Evolutionary conservation across 2,797 vertebrate species (phyloP), one percentile per base, ranked within the genome.

Genomic region (Chloroceryle inda): DNA sequence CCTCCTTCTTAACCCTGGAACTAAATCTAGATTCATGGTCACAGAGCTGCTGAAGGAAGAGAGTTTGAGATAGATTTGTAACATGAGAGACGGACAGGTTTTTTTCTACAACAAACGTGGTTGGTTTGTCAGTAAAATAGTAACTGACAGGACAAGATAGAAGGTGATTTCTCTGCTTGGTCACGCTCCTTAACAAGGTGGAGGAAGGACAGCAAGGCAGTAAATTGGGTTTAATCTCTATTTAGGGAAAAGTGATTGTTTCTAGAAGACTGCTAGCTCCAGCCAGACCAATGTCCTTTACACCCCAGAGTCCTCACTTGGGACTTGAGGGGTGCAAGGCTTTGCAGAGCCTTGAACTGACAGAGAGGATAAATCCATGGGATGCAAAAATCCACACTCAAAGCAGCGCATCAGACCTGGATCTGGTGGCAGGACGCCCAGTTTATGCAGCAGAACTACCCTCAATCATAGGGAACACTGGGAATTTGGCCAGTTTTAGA

Each of bases 401-500:
- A 7, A 88, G 91, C 72, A 29, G 71, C 10, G 38, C 49, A 35
- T 58, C 27, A 53, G 85, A 88, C 82, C 87, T 78, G 63, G 81
- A 21, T 26, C 33, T 66, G 73, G 88, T 96, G 96, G 96, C 95
- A 96, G 81, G 64, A 40, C 3, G 93, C 94, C 96, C 79, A 33
- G 88, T 75, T 79, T 84, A 97, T 95, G 94, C 95, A 91, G 94
- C 94, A 92, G 68, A 95, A 45, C 82, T 89, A 77, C 45, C 61
- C 76, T 96, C 82, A 97, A 94, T 95, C 84, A 96, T 93, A 85
- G 40, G 80, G 83, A 96, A 80, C 61, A 22, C 88, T 68, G 81
- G 93, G 95, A 96, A 81, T 79, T 85, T 74, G 71, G 94, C 92
- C 93, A 95, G 0, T 85, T 96, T 94, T 95, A 74, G 87, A 97